These are phyloP conservation scores for Sebastes hopkinsi DNA, from an alignment of 2,797 vertebrate genomes.

Conservation along the genomic window DNA sequence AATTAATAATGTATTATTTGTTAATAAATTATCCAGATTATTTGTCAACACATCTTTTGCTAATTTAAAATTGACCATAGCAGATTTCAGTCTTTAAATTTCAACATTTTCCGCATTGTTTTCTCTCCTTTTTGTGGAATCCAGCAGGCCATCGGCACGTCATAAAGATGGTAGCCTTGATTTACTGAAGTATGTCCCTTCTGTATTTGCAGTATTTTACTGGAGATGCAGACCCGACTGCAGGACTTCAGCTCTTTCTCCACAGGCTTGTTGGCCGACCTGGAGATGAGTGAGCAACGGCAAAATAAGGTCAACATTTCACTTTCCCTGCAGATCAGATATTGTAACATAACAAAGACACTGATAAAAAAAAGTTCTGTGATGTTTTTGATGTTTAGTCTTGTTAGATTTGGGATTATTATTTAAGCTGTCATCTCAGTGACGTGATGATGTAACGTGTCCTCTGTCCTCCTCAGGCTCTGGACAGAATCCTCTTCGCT, in stretches of 20 bases:
- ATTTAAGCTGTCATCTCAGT: neutral
- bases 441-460: neutral
- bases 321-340: neutral
- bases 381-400: neutral
- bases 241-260: conserved; percentile 83
- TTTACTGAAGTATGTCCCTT: neutral
- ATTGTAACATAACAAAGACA: neutral
- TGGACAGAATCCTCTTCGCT: conserved; percentile 65
- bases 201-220: conserved; percentile 76
- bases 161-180: neutral
- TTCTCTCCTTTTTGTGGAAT: neutral
- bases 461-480: conserved; percentile 47
- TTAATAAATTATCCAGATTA: neutral
- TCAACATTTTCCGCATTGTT: neutral
- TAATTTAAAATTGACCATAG: neutral
- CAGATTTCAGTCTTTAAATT: neutral
- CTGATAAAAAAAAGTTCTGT: neutral
- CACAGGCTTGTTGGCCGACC: conserved; percentile 80
- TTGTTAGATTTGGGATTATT: neutral
- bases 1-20: neutral
- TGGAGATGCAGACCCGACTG: conserved; percentile 84
- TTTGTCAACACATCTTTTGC: neutral
- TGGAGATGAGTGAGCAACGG: conserved; percentile 80
- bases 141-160: neutral
- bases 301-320: conserved; percentile 81